Evolutionary conservation across 2,888 invertebrate genomes (phyloP), one percentile per base, ranked within the genome.

Genomic region (Incurvaria masculella): DNA sequence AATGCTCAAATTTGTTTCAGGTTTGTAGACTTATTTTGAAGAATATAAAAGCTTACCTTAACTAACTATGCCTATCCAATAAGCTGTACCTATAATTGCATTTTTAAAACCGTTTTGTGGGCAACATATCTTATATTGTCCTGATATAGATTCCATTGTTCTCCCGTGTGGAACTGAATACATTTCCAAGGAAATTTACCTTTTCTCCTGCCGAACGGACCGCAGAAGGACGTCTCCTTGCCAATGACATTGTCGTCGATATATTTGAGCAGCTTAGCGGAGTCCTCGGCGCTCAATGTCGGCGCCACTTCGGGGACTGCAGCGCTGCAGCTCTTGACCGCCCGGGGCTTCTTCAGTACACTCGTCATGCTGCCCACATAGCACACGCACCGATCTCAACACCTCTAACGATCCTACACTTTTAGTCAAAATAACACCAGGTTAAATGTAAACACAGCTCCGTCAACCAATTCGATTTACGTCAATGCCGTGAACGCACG

Each of bases 191-290:
- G n/a, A n/a, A n/a, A n/a, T n/a, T 75, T 72, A 90, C 90, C 89
- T 86, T 89, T 89, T 62, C 92, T 76, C 49, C 89, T 80, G 52
- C 92, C 92, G 63, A 86, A 93, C 11, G 93, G 93, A 46, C 92
- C 91, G 58, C 87, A 82, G 67, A 92, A 92, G 20, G 87, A 86
- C 59, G 87, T 87, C 57, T 87, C 87, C 65, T 86, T 88, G 48
- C 92, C 92, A 61, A 92, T 86, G 55, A 92, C 79, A 68, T 87
- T 91, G 55, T 89, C 87, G 60, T 90, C 88, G 55, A 93, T 88
- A 63, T 88, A 91, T 64, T 86, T 86, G 55, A 91, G 79, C 56
- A 92, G 72, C 64, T 88, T 88, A 42, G 80, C 78, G 23, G 82
- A 81, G 60, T 89, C 89, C 62, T 88, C 87, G 58, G 81, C 80